Evolutionary conservation across 2,113 vertebrate genomes (phyloP).

Genomic region (Oenanthe melanoleuca): DNA sequence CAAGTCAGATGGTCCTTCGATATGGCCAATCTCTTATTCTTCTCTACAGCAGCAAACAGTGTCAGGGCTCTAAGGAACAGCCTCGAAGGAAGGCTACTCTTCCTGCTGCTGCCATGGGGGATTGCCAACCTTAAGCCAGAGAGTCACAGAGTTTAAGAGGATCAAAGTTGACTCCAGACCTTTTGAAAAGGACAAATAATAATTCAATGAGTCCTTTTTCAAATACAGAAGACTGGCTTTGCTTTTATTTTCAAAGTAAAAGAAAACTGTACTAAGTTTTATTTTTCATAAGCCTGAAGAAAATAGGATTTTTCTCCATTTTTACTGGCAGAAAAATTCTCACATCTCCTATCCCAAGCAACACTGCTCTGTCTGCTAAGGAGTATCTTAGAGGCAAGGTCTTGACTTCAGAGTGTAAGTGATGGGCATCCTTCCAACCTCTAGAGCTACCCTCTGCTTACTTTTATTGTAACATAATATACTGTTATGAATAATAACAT

Average conservation of each 20-base stretch:
- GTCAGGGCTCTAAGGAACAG: not conserved
- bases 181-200: not conserved
- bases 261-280: not conserved
- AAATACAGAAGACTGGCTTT: not conserved
- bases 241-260: not conserved
- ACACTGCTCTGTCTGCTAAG: not conserved
- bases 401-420: not conserved
- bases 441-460: not conserved
- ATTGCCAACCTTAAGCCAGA: not conserved
- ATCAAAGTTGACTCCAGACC: not conserved
- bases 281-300: conserved; percentile 2
- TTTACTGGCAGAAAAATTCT: not conserved
- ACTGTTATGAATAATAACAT: conserved; percentile 31
- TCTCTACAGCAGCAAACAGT: not conserved
- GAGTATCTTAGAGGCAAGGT: not conserved
- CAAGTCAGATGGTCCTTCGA: not conserved
- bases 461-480: conserved; percentile 23
- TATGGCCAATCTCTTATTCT: not conserved
- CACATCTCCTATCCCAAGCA: not conserved
- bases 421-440: not conserved
- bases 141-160: not conserved
- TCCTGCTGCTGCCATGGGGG: not conserved
- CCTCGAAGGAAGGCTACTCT: not conserved
- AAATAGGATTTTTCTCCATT: conserved; percentile 1
- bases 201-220: not conserved